Evolutionary conservation across 1,140 invertebrate species (phyloP), one percentile per base, ranked within the genome.

Genomic region (Cecropterus lyciades): DNA sequence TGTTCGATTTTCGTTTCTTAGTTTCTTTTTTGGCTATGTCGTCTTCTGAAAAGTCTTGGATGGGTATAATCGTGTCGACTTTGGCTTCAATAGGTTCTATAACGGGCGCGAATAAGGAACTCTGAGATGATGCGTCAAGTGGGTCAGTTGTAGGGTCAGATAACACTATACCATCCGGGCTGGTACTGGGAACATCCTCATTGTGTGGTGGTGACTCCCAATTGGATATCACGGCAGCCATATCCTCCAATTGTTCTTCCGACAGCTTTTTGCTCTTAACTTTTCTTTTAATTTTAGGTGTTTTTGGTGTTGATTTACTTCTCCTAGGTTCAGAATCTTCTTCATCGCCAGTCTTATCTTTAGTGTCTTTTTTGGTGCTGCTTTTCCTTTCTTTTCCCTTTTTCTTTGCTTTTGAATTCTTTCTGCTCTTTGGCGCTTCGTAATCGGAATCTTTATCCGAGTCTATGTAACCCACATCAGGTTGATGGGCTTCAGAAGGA

Each of bases 381-480:
- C 82, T 80, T 46, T 85, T 90, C 55, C 70, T 71, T 65, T 82
- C 80, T 45, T 85, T 90, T 55, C 70, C 72, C 68, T 86, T 84
- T 71, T 78, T 83, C 37, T 70, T 73, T 15, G 68, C 65, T 69
- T 84, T 87, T 10, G 75, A 72, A 20, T 30, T 62, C 60, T 82
- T 91, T 65, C 82, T 91, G 10, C 57, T 42, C 13, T 72, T 85
- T 20, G 79, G 80, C 11, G 69, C 79, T 27, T 79, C 89, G 73
- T 93, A 93, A 75, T 93, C 92, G 0, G 88, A 92, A 67, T 93
- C 92, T 62, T 75, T 83, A 55, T 91, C 89, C 4, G 89, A 90
- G 49, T 92, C 91, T 4, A 91, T 88, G 53, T 92, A 89, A 0
- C 89, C 91, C 46, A 91, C 86, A 74, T 93, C 92, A 11, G 84